These are phyloP conservation scores for Ridgeia piscesae DNA, from an alignment of 1,140 invertebrate genomes.

Conservation along the genomic window DNA sequence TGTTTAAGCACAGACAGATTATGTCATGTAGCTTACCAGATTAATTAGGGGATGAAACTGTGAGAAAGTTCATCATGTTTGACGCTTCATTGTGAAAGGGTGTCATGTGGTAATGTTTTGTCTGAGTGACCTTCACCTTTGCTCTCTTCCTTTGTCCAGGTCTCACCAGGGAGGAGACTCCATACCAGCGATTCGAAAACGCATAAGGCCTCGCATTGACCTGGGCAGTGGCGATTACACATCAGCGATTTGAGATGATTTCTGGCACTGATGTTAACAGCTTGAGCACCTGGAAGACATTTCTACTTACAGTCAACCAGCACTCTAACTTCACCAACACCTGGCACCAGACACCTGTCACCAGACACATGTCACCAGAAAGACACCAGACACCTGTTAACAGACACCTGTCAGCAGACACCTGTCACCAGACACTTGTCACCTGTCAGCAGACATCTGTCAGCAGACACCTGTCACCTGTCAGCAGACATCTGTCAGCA, in stretches of 20 bases:
- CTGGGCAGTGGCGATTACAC: not conserved
- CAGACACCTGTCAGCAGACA: not conserved
- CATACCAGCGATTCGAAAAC: not conserved
- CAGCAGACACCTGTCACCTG: not conserved
- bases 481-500: not conserved
- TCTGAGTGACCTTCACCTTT: not conserved
- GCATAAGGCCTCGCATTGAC: not conserved
- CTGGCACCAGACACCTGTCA: not conserved
- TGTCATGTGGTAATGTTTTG: not conserved
- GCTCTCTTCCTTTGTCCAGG: not conserved
- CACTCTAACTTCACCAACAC: too few species aligned
- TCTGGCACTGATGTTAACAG: not conserved
- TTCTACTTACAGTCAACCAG: not conserved
- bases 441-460: not conserved
- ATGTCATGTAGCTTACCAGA: not conserved
- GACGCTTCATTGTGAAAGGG: too few species aligned
- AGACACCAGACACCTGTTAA: too few species aligned
- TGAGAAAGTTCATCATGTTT: too few species aligned
- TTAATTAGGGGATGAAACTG: not conserved
- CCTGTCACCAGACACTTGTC: not conserved
- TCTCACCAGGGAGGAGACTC: not conserved
- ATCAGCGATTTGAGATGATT: not conserved
- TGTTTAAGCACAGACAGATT: not conserved
- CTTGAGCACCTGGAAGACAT: not conserved
- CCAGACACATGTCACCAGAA: not conserved